A percentile compares a stretch with the other conserved stretches of the same genome.
Conservation (phyloP, 2,888 invertebrate species). For the Nomada ferruginata region DNA sequence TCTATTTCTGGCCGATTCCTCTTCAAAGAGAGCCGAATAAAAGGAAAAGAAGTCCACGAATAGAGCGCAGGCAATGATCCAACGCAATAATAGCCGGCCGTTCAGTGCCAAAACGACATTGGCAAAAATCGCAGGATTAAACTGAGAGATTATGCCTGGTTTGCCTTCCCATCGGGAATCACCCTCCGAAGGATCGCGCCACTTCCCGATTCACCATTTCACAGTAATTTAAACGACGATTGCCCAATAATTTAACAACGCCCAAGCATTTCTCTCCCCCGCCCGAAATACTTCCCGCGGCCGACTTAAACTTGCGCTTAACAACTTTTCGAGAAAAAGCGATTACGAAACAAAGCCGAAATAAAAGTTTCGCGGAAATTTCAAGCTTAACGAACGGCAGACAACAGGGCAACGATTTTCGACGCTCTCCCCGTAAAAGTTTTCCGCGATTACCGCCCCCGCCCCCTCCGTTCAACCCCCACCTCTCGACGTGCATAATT, state of each 20-base stretch:
- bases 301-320: background rate
- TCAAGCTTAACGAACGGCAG: background rate
- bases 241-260: background rate
- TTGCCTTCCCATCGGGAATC: background rate
- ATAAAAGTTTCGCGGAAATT: background rate
- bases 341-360: background rate
- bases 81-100: slow-evolving; percentile 40
- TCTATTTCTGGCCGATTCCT: slow-evolving; percentile 11
- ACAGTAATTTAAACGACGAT: background rate
- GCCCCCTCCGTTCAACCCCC: no score
- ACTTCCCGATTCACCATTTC: background rate
- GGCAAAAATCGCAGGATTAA: slow-evolving; percentile 47
- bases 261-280: background rate
- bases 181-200: background rate
- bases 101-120: slow-evolving; percentile 41
- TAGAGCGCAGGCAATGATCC: slow-evolving; percentile 42
- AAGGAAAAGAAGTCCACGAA: slow-evolving; percentile 14
- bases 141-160: slow-evolving; percentile 33
- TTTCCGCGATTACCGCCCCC: background rate
- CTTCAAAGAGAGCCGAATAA: slow-evolving; percentile 25
- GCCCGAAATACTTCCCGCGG: background rate
- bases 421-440: background rate
- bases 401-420: background rate
- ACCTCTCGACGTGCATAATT: background rate
- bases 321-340: no score